Base-by-base conservation (phyloP, 2,797 vertebrate species). In the Momotus momota region DNA sequence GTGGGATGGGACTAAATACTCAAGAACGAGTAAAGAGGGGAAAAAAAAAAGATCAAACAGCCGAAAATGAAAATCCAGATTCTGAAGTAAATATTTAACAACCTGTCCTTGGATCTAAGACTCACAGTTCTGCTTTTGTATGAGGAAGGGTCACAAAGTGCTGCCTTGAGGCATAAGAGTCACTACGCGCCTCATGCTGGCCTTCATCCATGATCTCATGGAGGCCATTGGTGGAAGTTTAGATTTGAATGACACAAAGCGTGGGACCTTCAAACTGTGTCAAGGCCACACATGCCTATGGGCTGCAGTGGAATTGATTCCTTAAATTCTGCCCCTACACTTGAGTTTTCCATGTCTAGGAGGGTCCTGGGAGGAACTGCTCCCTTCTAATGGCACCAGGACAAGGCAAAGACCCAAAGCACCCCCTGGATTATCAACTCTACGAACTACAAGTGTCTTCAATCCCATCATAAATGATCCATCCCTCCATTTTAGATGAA, bases 1-100 rank as follows among this genome's bases (percentile, higher is more conserved):
- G 74, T 65, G 74, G 90, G 93, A 89, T 80, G 81, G 77, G 79
- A 60, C 93, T 92, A 83, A 97, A 86, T 86, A 86, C 88, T 93
- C 90, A 55, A 77, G 82, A 82, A 94, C 33, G 65, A 86, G 81
- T 88, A 67, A 81, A 77, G 66, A 72, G 46, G 26, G 16, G 58
- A 38, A 35, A 45, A 31, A 48, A 35, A 33, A 77, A 85, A 94
- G 41, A 90, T 95, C 86, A 94, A 92, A 93, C 83, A 78, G 64
- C 52, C 3, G 7, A 71, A 91, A 91, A 75, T 84, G 54, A 97
- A 84, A 93, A 88, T 92, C 62, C 38, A 16, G 65, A 79, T 88
- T 81, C 40, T 79, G 70, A 92, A 54, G 93, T 65, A 80, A 93
- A 48, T 77, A 57, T 88, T 93, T 89, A 64, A 86, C 3, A 6